Percentiles rank a stretch among this genome's conserved stretches.
Evolutionary conservation across 2,113 vertebrate genomes (phyloP).

Genomic region (Microcebus murinus): DNA sequence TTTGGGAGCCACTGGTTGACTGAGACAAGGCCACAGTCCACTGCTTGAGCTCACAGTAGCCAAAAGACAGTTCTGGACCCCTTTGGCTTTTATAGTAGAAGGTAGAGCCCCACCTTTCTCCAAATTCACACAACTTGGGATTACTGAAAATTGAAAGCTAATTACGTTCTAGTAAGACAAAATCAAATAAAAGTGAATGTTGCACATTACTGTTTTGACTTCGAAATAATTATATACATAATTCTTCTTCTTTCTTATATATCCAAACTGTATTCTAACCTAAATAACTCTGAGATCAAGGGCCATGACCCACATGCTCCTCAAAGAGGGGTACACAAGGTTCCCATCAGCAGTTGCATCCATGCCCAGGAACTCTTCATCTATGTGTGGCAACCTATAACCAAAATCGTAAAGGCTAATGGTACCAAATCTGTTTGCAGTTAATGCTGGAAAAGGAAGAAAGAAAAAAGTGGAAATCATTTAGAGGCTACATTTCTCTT

Average conservation of each 20-base stretch:
- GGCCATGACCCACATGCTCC: neutral
- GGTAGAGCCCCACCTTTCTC: neutral
- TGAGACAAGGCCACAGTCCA: neutral
- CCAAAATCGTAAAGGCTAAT: neutral
- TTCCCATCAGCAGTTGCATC: neutral
- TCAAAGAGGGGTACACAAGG: neutral
- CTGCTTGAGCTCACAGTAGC: neutral
- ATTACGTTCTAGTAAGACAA: neutral
- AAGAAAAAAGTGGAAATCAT: neutral
- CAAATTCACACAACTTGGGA: neutral
- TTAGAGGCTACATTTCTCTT: neutral
- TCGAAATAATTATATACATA: neutral
- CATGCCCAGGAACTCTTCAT: neutral
- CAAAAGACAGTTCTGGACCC: neutral
- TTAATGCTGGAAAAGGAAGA: neutral
- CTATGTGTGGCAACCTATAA: neutral
- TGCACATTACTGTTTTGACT: neutral
- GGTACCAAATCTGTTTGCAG: neutral
- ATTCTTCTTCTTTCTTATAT: neutral
- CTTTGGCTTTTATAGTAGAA: neutral
- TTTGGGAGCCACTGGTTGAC: neutral
- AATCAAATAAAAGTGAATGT: neutral
- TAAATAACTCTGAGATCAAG: neutral
- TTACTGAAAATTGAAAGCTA: neutral
- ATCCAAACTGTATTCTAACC: neutral